Percentiles rank a stretch among this genome's conserved stretches.
Evolutionary conservation across 2,888 invertebrate genomes (phyloP).

Genomic region (Agrypnus murinus): DNA sequence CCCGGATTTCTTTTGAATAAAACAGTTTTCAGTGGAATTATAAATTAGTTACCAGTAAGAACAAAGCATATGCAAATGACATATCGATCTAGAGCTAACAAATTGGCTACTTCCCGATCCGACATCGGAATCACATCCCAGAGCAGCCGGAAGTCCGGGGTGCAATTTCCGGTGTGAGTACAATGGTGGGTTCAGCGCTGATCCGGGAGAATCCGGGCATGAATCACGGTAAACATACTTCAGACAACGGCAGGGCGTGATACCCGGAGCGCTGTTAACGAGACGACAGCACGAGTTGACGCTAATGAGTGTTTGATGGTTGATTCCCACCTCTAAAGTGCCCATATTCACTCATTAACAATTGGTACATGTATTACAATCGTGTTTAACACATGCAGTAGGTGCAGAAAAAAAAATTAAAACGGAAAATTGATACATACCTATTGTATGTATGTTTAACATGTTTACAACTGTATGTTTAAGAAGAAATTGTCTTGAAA

Average conservation of each 20-base stretch:
- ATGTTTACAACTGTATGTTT: too few species aligned
- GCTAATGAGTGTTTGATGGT: constrained; percentile 51
- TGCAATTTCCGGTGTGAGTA: constrained; percentile 66
- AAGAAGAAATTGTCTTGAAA: too few species aligned
- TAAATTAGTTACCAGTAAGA: constrained; percentile 25
- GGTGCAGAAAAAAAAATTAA: background rate
- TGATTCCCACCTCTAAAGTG: constrained; percentile 46
- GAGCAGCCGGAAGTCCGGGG: constrained; percentile 67
- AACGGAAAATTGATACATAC: too few species aligned
- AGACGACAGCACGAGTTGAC: constrained; percentile 48
- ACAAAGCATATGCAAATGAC: constrained; percentile 50
- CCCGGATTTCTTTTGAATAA: background rate
- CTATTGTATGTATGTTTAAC: too few species aligned
- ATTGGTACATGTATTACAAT: constrained; percentile 22
- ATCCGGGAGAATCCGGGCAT: constrained; percentile 63
- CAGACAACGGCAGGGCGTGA: constrained; percentile 51
- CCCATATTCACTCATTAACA: constrained; percentile 42
- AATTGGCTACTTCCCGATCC: constrained; percentile 67
- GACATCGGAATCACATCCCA: constrained; percentile 65
- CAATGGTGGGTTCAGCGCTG: constrained; percentile 63
- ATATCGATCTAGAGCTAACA: constrained; percentile 52
- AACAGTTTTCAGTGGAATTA: background rate
- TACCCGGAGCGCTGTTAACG: constrained; percentile 51
- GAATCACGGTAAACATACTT: constrained; percentile 63
- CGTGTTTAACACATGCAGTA: background rate